Percentiles rank a stretch among this genome's conserved stretches.
Evolutionary conservation across 2,888 invertebrate genomes (phyloP).

Genomic region (Chrysopilus asiliformis): DNA sequence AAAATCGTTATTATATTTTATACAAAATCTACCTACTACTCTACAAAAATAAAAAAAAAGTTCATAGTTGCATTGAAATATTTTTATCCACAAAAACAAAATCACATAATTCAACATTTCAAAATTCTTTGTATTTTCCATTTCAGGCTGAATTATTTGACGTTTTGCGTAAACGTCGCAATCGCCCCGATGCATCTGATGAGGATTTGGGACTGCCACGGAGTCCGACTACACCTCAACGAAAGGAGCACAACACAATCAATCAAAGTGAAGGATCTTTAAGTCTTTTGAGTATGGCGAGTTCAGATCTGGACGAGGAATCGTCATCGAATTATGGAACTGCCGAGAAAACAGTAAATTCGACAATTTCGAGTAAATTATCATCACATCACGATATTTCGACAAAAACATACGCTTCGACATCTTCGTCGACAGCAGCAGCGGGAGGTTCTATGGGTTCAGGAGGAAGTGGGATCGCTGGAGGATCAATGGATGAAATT

Average conservation of each 20-base stretch:
- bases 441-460: no score
- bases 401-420: slow-evolving; percentile 1
- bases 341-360: slow-evolving; percentile 7
- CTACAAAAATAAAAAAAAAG: no score
- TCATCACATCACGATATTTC: not conserved
- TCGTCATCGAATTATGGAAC: slow-evolving; percentile 4
- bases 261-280: slow-evolving; percentile 37
- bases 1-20: not conserved
- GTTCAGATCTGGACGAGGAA: slow-evolving; percentile 58
- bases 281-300: slow-evolving; percentile 60
- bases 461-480: no score
- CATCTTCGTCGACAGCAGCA: no score
- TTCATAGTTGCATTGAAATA: no score
- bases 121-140: not conserved
- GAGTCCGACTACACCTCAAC: slow-evolving; percentile 58
- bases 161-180: slow-evolving; percentile 50
- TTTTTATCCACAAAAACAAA: not conserved
- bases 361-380: slow-evolving; percentile 11
- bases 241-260: slow-evolving; percentile 25
- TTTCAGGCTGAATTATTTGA: slow-evolving; percentile 61
- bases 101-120: not conserved
- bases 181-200: slow-evolving; percentile 56
- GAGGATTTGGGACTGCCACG: slow-evolving; percentile 62
- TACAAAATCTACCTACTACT: not conserved
- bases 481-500: slow-evolving; percentile 28